Percentiles rank a stretch among this genome's conserved stretches.
phyloP scores from a whole-genome alignment of 2,888 invertebrate species.

The Lithophane semibrunnea region DNA sequence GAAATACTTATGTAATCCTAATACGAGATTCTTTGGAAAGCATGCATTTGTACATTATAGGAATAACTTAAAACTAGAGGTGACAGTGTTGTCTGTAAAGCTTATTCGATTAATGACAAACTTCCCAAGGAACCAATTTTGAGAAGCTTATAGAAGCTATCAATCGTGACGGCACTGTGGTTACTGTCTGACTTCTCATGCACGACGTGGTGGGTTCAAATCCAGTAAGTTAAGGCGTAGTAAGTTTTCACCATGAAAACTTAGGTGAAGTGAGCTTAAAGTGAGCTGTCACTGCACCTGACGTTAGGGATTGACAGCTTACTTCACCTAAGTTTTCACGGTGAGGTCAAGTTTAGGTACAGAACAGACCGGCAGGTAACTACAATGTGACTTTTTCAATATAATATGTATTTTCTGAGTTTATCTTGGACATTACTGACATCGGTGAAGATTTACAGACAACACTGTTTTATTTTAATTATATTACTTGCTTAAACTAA shows the following conservation, averaged over 20 bases:
- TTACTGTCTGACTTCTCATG: no score
- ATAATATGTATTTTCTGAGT: background rate
- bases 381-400: background rate
- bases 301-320: no score
- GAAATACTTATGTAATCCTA: slow-evolving; percentile 77
- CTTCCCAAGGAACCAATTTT: background rate
- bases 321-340: no score
- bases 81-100: slow-evolving; percentile 2
- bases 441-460: slow-evolving; percentile 21
- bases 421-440: background rate
- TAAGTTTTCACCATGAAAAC: no score
- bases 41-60: slow-evolving; percentile 84
- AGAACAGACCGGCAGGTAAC: no score
- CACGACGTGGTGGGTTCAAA: background rate
- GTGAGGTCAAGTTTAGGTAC: no score
- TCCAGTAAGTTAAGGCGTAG: no score
- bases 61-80: slow-evolving; percentile 46
- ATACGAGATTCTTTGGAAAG: slow-evolving; percentile 89
- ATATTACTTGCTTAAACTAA: slow-evolving; percentile 12
- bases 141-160: background rate
- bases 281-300: no score
- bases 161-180: background rate
- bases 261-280: no score
- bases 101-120: background rate
- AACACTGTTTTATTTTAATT: background rate